Conservation (phyloP, 2,888 invertebrate genomes). For the Cerceris ruficornis region DNA sequence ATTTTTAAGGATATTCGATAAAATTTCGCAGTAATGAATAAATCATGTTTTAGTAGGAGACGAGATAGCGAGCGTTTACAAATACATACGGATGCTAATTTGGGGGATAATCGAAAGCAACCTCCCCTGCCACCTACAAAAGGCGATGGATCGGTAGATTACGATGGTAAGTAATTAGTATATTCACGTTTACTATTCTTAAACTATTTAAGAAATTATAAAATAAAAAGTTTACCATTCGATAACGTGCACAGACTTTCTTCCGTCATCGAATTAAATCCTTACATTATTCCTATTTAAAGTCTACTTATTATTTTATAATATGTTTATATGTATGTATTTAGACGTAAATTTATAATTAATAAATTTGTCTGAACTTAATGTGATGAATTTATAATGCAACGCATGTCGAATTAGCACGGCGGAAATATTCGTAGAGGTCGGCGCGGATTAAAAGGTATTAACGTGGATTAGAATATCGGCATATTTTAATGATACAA, state of each 20-base stretch:
- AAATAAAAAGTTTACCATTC: not conserved
- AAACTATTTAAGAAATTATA: not conserved
- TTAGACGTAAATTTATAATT: too few relatives aligned
- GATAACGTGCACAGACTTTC: too few relatives aligned
- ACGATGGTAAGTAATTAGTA: constrained; percentile 85
- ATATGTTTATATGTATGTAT: too few relatives aligned
- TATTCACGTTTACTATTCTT: not conserved
- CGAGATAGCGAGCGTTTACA: constrained; percentile 72
- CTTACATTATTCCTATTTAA: too few relatives aligned
- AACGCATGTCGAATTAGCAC: not conserved
- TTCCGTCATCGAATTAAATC: too few relatives aligned
- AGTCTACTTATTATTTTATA: too few relatives aligned
- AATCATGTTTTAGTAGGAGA: constrained; percentile 68
- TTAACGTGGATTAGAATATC: not conserved
- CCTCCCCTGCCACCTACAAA: constrained; percentile 83
- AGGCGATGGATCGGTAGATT: constrained; percentile 89
- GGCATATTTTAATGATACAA: not conserved
- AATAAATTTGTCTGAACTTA: too few relatives aligned
- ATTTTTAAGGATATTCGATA: not conserved
- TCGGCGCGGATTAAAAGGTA: not conserved
- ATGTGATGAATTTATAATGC: not conserved
- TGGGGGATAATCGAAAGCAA: constrained; percentile 74
- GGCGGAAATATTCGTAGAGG: not conserved
- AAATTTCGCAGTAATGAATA: not conserved
- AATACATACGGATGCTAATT: constrained; percentile 56